phyloP scores from a whole-genome alignment of 2,113 vertebrate genomes.

The Erinaceus europaeus region DNA sequence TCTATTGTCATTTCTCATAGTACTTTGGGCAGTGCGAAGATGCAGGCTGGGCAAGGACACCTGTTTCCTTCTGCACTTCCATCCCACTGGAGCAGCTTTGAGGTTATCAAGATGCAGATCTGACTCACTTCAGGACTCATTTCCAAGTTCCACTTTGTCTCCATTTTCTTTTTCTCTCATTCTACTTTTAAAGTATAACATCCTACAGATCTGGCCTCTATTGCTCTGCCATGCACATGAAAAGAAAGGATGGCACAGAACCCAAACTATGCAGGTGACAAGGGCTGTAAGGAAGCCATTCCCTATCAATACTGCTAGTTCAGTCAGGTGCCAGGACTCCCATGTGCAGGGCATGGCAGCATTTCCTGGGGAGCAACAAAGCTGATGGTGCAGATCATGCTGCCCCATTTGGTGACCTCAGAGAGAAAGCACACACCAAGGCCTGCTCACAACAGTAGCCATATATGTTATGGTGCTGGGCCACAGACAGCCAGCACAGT shows the following conservation, averaged over 20 bases:
- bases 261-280: not conserved
- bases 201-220: not conserved
- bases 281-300: not conserved
- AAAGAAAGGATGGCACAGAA: not conserved
- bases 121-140: not conserved
- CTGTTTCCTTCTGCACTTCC: fast-evolving
- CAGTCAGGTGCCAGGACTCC: not conserved
- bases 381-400: not conserved
- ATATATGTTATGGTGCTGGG: no score
- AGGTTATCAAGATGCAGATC: not conserved
- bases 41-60: not conserved
- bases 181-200: not conserved
- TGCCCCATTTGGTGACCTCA: not conserved
- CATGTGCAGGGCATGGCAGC: fast-evolving
- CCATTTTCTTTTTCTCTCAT: not conserved
- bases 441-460: not conserved
- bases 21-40: no score
- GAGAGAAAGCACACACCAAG: not conserved
- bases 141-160: not conserved
- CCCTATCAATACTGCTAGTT: not conserved
- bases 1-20: not conserved
- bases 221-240: not conserved
- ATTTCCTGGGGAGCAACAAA: not conserved
- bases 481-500: not conserved
- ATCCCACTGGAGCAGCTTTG: not conserved